Percentiles rank a stretch among this genome's conserved stretches.
phyloP scores from a whole-genome alignment of 2,113 vertebrate species.

The Suncus etruscus region DNA sequence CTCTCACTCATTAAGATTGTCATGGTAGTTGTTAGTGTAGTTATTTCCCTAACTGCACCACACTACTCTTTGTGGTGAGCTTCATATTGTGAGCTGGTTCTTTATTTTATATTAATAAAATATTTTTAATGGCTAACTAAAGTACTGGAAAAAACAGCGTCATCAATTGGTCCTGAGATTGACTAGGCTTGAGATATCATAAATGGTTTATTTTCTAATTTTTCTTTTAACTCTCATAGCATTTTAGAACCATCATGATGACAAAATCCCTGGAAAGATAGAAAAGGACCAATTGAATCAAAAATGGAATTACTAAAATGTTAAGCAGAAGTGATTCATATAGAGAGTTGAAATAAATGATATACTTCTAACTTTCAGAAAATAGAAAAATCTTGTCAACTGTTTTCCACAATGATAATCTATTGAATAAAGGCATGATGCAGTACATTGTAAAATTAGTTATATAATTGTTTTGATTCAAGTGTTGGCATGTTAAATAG shows the following conservation, averaged over 20 bases:
- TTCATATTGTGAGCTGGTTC: no score
- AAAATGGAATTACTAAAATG: constrained; percentile 30
- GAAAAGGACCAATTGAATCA: constrained; percentile 14
- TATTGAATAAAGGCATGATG: background rate
- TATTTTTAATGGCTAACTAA: no score
- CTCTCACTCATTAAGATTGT: no score
- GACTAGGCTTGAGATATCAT: background rate
- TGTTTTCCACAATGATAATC: background rate
- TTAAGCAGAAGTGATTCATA: background rate
- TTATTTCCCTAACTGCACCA: no score
- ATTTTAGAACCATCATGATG: background rate
- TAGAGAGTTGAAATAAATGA: background rate
- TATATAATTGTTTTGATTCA: background rate
- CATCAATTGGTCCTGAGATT: background rate
- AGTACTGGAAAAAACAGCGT: background rate
- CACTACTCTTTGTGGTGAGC: no score
- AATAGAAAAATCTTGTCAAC: constrained; percentile 26
- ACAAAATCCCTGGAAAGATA: background rate
- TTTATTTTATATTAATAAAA: no score
- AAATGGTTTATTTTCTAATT: constrained; percentile 8
- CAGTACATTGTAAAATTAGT: background rate
- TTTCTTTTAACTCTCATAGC: constrained; percentile 12
- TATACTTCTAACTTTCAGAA: background rate
- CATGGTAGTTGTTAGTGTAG: no score
- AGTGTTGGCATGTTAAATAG: background rate